Percentiles rank a stretch among this genome's conserved stretches.
Conservation (phyloP, 2,113 vertebrate genomes). For the Cygnus buccinator region DNA sequence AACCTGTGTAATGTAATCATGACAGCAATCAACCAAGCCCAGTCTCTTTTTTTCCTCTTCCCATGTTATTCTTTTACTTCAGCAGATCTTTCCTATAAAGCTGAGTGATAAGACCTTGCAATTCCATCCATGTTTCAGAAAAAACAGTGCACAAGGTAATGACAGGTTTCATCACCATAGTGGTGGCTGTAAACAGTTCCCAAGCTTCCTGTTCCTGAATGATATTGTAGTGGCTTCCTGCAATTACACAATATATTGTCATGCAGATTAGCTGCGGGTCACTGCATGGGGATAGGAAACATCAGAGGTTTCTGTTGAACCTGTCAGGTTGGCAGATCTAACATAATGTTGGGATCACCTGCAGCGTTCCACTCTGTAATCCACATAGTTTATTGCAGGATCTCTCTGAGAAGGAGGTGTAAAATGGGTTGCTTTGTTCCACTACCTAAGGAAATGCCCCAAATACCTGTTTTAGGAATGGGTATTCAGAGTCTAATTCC, state of each 20-base stretch:
- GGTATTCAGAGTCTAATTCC: not conserved
- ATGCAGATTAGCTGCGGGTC: conserved; percentile 73
- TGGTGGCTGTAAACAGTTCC: conserved; percentile 2
- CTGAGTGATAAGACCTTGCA: conserved; percentile 42
- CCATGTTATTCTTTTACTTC: conserved; percentile 38
- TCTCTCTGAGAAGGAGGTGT: conserved; percentile 55
- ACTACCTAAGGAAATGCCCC: not conserved
- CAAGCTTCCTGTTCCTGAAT: conserved; percentile 25
- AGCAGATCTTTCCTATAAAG: conserved; percentile 46
- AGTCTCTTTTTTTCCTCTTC: not conserved
- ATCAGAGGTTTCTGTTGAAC: conserved; percentile 70
- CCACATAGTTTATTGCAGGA: conserved; percentile 54
- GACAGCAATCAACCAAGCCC: conserved; percentile 47
- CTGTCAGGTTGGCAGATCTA: conserved; percentile 72
- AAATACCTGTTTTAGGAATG: not conserved
- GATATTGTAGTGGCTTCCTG: conserved; percentile 51
- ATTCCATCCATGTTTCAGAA: conserved; percentile 19
- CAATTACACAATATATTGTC: conserved; percentile 73
- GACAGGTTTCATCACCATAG: conserved; percentile 20
- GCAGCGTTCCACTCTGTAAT: conserved; percentile 69
- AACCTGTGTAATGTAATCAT: conserved; percentile 25
- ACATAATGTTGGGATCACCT: conserved; percentile 60
- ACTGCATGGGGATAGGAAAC: conserved; percentile 70
- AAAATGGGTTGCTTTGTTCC: not conserved
- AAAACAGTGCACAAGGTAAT: conserved; percentile 35